A percentile compares a stretch with the other conserved stretches of the same genome.
Conservation (phyloP, 1,140 invertebrate species). For the Rhyzopertha dominica region DNA sequence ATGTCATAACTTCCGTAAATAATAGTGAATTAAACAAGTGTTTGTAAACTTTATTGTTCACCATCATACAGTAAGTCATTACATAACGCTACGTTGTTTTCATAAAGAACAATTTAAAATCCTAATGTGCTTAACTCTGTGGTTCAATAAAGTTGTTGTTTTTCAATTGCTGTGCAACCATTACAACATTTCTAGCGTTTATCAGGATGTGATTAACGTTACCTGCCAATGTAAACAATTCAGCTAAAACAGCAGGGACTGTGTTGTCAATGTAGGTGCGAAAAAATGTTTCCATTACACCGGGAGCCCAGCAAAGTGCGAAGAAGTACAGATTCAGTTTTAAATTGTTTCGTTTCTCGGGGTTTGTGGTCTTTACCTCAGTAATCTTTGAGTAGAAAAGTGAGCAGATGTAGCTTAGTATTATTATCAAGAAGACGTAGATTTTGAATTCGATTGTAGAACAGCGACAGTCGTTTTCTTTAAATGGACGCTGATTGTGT, state of each 20-base stretch:
- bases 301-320: slow-evolving; percentile 1
- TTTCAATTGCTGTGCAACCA: not conserved
- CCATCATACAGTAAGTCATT: not conserved
- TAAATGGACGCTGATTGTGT: too few species aligned
- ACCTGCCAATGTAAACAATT: slow-evolving; percentile 3
- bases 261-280: not conserved
- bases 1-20: not conserved
- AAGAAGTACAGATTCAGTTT: too few species aligned
- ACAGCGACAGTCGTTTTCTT: too few species aligned
- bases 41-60: not conserved
- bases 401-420: too few species aligned
- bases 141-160: slow-evolving; percentile 3
- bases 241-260: slow-evolving; percentile 2
- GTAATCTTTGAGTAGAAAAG: too few species aligned
- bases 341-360: too few species aligned
- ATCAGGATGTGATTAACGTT: slow-evolving; percentile 2
- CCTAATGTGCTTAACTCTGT: slow-evolving; percentile 1
- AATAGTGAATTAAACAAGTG: not conserved
- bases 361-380: too few species aligned
- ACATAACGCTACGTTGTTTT: not conserved
- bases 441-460: too few species aligned
- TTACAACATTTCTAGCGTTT: slow-evolving; percentile 2
- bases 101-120: too few species aligned
- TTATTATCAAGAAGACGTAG: too few species aligned
- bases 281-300: slow-evolving; percentile 3